Evolutionary conservation across 1,140 invertebrate species (phyloP), one percentile per base, ranked within the genome.

Genomic region (Drosophila pseudoobscura): DNA sequence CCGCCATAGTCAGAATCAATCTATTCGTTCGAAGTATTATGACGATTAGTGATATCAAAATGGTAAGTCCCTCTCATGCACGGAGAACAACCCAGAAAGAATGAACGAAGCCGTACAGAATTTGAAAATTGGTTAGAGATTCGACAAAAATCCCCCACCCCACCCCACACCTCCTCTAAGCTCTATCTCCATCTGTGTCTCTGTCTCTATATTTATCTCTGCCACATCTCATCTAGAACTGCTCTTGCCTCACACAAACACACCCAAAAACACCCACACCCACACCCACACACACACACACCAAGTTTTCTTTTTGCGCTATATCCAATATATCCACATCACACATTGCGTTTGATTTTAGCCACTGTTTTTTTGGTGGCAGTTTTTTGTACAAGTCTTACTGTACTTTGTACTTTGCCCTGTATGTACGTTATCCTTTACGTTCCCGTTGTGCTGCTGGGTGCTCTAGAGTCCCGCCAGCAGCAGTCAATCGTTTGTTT

Each of bases 21-120:
- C 95, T 98, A 93, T 98, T 97, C 95, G 96, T 98, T 92, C 94
- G 97, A 94, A 97, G 96, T 95, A 98, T 98, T 93, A 96, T 96
- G 91, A 98, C 97, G 92, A 98, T 98, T 94, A 98, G 97, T 95
- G 97, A 98, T 95, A 98, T 98, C 93, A 98, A 98, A 94, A 98
- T 98, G 97, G 97, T 97, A 96, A 97, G 96, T 96, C 43, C 44
- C 54, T 58, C 41, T 29, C 50, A 60, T 46, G 60, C 35, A 5
- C 9, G 31, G 50, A 54, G 41, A 45, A 46, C 53, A n/a, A 45
- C 52, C 39, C 17, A 56, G 9, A 8, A 55, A 13, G 17, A 17
- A 72, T 53, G 50, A 63, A 68, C 22, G 15, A 20, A 68, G 60
- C 50, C 58, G 39, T 17, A 51, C 60, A 13, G 43, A 43, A 62